Base-by-base conservation (phyloP, 2,797 vertebrate genomes). In the Clarias pachynema region DNA sequence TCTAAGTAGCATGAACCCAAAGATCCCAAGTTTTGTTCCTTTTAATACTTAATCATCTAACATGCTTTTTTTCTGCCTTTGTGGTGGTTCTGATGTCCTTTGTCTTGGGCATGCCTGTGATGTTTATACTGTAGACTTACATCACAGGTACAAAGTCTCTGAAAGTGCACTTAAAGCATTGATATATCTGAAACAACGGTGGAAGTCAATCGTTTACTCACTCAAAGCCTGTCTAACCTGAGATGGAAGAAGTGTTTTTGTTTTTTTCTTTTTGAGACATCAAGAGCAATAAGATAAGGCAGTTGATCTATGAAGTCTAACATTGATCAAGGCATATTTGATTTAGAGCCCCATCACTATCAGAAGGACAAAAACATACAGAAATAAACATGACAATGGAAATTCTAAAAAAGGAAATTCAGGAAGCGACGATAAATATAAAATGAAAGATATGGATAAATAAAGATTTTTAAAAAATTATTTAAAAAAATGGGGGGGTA, bases 251-350 rank as follows among this genome's bases (percentile, higher is more conserved):
- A 79, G 34, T 18, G 10, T 9, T 44, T 49, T 49, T 49, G 0
- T 49, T 49, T 49, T 49, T 12, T 3, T 53, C 49, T 53, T 14
- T 53, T 5, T 6, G 0, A 79, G 57, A n/a, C 31, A 37, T 14
- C 31, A 37, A 62, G 63, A 44, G 59, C 24, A 63, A 44, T 15
- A 63, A 79, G 24, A n/a, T n/a, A 44, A 78, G 59, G 24, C 59
- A 79, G 34, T 44, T 79, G 57, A 79, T 79, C 5, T 40, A 62
- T 79, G 77, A 26, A 79, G 77, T 26, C 22, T 63, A 62, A 63
- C 24, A 62, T 16, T 62, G 22, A 79, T 40, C 22, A 79, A 24
- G 57, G 24, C 74, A 24, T 60, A 78, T 78, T 78, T 77, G 16
- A 20, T 34, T 37, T 29, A 34, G 18, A 24, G 18, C 34, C 31